These are phyloP conservation scores for Nycticebus coucang DNA, from an alignment of 2,113 vertebrate species.

Conservation along the genomic window DNA sequence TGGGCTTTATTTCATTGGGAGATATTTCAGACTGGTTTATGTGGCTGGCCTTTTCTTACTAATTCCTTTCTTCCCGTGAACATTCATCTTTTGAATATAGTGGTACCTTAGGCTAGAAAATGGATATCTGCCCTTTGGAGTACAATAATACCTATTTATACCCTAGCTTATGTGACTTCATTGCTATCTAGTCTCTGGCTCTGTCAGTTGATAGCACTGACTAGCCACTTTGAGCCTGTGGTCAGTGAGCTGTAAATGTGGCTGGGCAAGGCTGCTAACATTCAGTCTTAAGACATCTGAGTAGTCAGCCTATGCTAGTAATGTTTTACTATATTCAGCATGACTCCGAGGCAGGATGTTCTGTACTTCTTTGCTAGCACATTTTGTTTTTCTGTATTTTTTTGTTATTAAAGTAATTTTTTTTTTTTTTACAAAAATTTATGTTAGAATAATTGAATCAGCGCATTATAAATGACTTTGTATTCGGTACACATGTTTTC, in stretches of 20 bases:
- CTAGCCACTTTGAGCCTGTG: not conserved
- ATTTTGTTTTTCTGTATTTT: conserved; percentile 29
- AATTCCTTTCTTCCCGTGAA: not conserved
- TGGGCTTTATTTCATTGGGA: conserved; percentile 38
- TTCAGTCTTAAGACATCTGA: not conserved
- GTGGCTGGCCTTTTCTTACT: conserved; percentile 47
- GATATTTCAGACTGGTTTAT: conserved; percentile 23
- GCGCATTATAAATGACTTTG: not conserved
- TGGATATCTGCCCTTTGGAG: not conserved
- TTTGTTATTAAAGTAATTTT: conserved; percentile 33
- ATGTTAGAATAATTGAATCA: not conserved
- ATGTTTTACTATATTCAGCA: not conserved
- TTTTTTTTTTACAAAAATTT: not conserved
- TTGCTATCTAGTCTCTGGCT: not conserved
- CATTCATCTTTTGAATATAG: not conserved
- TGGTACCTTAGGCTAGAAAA: not conserved
- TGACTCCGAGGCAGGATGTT: not conserved
- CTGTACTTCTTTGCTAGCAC: not conserved
- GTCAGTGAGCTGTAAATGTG: not conserved
- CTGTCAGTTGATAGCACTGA: not conserved
- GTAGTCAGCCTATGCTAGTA: not conserved
- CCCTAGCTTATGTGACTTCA: not conserved
- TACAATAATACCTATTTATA: not conserved
- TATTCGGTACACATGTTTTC: not conserved
- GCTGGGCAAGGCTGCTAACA: not conserved